Conservation (phyloP, 2,888 invertebrate genomes). For the Synergus gifuensis region DNA sequence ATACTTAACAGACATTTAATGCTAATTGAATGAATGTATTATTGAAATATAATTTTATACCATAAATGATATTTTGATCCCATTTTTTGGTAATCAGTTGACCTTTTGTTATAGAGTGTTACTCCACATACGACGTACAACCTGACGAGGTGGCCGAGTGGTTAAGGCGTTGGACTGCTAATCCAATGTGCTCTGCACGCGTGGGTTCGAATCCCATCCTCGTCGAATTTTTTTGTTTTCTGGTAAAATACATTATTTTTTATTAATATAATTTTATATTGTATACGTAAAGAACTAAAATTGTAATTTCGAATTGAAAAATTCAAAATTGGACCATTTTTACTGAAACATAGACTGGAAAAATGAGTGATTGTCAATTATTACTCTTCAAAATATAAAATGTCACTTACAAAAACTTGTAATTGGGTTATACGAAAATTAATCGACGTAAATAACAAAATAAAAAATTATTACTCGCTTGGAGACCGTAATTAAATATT, state of each 20-base stretch:
- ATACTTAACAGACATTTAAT: not conserved
- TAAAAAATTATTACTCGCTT: not conserved
- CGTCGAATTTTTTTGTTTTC: conserved; percentile 69
- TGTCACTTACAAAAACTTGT: not conserved
- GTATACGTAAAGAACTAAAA: not conserved
- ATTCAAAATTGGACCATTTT: too few relatives aligned
- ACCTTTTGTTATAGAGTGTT: not conserved
- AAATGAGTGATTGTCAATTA: not conserved
- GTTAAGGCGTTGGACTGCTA: conserved; percentile 79
- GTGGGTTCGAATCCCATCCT: conserved; percentile 78
- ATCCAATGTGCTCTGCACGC: conserved; percentile 79
- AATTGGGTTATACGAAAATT: not conserved
- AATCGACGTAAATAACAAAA: not conserved
- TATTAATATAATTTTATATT: not conserved
- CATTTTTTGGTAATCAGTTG: not conserved
- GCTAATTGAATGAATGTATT: not conserved
- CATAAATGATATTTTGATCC: not conserved
- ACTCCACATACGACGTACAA: not conserved
- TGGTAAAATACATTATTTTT: not conserved
- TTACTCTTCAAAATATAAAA: not conserved
- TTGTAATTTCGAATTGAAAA: not conserved
- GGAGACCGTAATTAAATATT: not conserved
- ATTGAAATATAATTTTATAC: not conserved
- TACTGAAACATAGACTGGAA: too few relatives aligned
- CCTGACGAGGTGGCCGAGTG: conserved; percentile 78